A percentile compares a stretch with the other conserved stretches of the same genome.
Conservation (phyloP, 1,140 invertebrate species). For the Trichomalopsis sarcophagae region DNA sequence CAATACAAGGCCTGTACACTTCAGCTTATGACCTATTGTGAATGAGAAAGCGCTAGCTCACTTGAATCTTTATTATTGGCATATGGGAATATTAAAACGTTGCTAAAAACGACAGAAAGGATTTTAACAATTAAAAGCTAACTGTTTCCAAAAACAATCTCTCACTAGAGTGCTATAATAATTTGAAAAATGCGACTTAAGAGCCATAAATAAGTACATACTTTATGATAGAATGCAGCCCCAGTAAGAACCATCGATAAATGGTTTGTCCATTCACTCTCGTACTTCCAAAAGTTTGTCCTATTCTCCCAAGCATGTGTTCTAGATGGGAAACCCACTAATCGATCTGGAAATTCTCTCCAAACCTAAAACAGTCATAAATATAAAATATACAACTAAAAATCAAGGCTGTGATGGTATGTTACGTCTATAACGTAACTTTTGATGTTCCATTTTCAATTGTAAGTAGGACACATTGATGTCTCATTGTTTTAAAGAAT, state of each 20-base stretch:
- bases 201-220: not conserved
- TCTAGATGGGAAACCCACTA: conserved; percentile 93
- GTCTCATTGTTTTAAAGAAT: too few relatives aligned
- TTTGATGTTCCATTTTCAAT: too few relatives aligned
- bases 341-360: conserved; percentile 94
- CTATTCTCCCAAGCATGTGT: conserved; percentile 93
- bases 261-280: conserved; percentile 96
- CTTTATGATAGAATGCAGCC: conserved; percentile 94
- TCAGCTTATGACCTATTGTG: too few relatives aligned
- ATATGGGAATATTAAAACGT: too few relatives aligned
- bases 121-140: too few relatives aligned
- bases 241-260: conserved; percentile 95
- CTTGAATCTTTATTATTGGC: too few relatives aligned
- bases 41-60: too few relatives aligned
- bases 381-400: not conserved
- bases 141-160: not conserved
- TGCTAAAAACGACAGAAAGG: too few relatives aligned
- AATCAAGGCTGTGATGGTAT: too few relatives aligned
- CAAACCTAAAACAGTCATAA: conserved; percentile 82
- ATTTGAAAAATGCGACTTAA: not conserved
- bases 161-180: not conserved
- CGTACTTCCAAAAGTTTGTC: conserved; percentile 90
- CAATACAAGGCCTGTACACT: too few relatives aligned
- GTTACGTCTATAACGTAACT: too few relatives aligned
- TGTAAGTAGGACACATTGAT: too few relatives aligned